These are phyloP conservation scores for Meles meles DNA, from an alignment of 2,113 vertebrate species.

Conservation along the genomic window DNA sequence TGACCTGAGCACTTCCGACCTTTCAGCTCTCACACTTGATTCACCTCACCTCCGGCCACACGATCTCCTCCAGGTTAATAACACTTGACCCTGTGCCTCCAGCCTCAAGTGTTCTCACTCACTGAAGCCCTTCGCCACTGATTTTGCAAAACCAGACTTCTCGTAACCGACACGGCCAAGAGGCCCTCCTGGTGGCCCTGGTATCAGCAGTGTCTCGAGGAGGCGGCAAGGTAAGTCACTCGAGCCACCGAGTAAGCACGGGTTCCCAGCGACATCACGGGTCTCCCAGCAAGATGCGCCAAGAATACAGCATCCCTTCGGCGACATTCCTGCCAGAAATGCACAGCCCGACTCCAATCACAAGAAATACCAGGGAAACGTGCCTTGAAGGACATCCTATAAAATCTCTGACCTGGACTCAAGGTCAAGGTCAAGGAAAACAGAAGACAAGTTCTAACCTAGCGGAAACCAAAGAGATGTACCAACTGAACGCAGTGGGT, in stretches of 20 bases:
- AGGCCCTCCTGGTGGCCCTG: rapidly evolving
- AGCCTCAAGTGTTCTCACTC: neutral
- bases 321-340: neutral
- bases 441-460: neutral
- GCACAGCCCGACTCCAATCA: neutral
- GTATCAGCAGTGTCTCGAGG: rapidly evolving
- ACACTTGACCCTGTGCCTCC: neutral
- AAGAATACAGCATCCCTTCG: neutral
- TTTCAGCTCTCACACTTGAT: neutral
- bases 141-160: neutral
- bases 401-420: neutral
- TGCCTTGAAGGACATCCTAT: neutral
- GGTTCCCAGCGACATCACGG: rapidly evolving
- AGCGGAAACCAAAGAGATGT: neutral
- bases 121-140: neutral
- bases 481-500: neutral
- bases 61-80: neutral
- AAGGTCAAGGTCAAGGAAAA: neutral
- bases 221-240: rapidly evolving
- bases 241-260: neutral
- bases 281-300: neutral
- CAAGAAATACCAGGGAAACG: neutral
- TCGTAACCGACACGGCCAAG: rapidly evolving
- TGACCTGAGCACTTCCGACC: neutral
- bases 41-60: neutral